Base-by-base conservation (phyloP, 2,797 vertebrate species). In the Anableps anableps region DNA sequence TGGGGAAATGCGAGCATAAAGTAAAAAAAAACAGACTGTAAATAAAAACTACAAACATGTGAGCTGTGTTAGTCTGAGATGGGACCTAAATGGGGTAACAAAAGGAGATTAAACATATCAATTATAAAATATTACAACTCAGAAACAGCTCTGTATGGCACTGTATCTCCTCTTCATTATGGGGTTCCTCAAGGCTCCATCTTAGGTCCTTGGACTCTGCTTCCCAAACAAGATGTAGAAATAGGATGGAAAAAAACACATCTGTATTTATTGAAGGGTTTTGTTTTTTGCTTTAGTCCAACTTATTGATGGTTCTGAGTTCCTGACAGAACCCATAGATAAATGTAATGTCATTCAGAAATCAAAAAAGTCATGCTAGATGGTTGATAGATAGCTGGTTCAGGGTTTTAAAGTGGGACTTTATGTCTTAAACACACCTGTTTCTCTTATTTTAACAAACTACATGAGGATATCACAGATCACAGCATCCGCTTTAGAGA, bases 91-190 rank as follows among this genome's bases (percentile, higher is more conserved):
- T 36, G 13, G 23, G 74, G 66, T 81, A 72, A 77, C 75, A 86
- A 66, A 73, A 38, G 9, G 53, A 68, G 43, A 78, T 80, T 85
- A 77, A 88, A 88, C 43, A 80, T 72, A 75, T 75, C 53, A 48
- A 11, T 41, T 23, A 66, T 14, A 41, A 70, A 70, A 43, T 3
- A 14, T 36, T 43, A 5, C 36, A 21, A 43, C 66, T 23, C 38
- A n/a, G 66, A 70, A 70, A 17, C 26, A 16, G 68, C 21, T 11
- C 34, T 21, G 10, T 21, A 66, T 9, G 36, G 3, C 3, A 26
- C 9, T 5, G 51, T 53, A 10, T 71, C 26, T 71, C 11, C 13
- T 70, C 66, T 70, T 41, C 23, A 45, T 26, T n/a, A 17, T n/a
- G 68, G 41, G 26, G 68, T 71, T n/a, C 41, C 68, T 71, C 41